Conservation (phyloP, 1,140 invertebrate species). For the Drosophila serrata region DNA sequence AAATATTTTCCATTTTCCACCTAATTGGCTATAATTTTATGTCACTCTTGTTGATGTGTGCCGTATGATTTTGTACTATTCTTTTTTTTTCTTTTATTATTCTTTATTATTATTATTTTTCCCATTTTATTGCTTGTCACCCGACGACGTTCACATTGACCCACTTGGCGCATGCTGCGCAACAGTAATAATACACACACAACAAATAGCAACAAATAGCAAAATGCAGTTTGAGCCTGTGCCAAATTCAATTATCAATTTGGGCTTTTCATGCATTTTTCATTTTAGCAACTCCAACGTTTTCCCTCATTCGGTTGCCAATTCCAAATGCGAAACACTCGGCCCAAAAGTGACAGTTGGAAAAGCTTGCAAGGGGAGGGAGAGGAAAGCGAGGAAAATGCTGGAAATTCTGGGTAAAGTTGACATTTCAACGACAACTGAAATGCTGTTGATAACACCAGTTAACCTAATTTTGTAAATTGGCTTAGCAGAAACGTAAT, state of each 20-base stretch:
- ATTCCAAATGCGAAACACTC: constrained; percentile 16
- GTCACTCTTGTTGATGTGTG: constrained; percentile 14
- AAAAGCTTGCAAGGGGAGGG: neutral
- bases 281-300: constrained; percentile 51
- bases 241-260: constrained; percentile 82
- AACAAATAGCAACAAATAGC: constrained; percentile 13
- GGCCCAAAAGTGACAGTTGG: constrained; percentile 37
- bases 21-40: constrained; percentile 55
- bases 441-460: constrained; percentile 37
- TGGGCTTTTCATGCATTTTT: constrained; percentile 63
- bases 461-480: constrained; percentile 35
- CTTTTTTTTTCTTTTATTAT: constrained; percentile 20
- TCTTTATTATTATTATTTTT: constrained; percentile 27
- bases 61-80: constrained; percentile 18
- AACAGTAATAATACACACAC: constrained; percentile 14
- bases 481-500: constrained; percentile 15
- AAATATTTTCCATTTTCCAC: constrained; percentile 37
- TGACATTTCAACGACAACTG: constrained; percentile 17
- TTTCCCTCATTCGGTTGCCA: constrained; percentile 16
- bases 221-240: constrained; percentile 71
- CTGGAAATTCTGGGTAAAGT: constrained; percentile 8
- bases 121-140: constrained; percentile 33
- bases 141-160: constrained; percentile 61
- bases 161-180: constrained; percentile 62
- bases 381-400: neutral